Conservation (phyloP, 2,888 invertebrate genomes). For the Laspeyria flexula region DNA sequence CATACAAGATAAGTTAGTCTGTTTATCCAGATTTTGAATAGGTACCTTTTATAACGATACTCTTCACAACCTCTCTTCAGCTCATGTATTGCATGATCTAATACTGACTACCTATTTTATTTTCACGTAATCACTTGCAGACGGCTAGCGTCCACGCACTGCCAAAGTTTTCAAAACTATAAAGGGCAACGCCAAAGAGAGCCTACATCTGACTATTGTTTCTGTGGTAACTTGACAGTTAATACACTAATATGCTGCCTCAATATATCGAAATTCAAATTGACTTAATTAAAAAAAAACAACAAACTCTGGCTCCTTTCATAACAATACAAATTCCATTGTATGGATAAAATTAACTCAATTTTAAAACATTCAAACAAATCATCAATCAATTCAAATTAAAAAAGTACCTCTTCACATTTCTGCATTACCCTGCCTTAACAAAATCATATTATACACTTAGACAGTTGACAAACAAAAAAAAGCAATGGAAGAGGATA, state of each 20-base stretch:
- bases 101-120: conserved; percentile 70
- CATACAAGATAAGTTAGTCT: conserved; percentile 79
- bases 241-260: conserved; percentile 82
- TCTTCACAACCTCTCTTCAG: conserved; percentile 83
- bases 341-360: conserved; percentile 84
- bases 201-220: conserved; percentile 80
- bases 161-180: conserved; percentile 58
- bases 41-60: conserved; percentile 85
- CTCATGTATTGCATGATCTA: conserved; percentile 76
- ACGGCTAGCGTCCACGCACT: conserved; percentile 43
- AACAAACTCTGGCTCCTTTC: conserved; percentile 82
- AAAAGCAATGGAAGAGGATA: conserved; percentile 83
- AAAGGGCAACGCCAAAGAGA: conserved; percentile 79
- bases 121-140: conserved; percentile 43
- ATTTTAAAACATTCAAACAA: conserved; percentile 83
- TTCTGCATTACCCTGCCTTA: conserved; percentile 85
- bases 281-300: conserved; percentile 82
- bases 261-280: conserved; percentile 76
- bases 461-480: conserved; percentile 79
- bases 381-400: conserved; percentile 73
- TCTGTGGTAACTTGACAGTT: conserved; percentile 83
- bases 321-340: conserved; percentile 84
- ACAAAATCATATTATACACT: conserved; percentile 82
- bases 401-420: conserved; percentile 84
- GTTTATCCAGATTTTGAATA: conserved; percentile 82